Evolutionary conservation across 2,797 vertebrate species (phyloP).

Genomic region (Pempheris klunzingeri): DNA sequence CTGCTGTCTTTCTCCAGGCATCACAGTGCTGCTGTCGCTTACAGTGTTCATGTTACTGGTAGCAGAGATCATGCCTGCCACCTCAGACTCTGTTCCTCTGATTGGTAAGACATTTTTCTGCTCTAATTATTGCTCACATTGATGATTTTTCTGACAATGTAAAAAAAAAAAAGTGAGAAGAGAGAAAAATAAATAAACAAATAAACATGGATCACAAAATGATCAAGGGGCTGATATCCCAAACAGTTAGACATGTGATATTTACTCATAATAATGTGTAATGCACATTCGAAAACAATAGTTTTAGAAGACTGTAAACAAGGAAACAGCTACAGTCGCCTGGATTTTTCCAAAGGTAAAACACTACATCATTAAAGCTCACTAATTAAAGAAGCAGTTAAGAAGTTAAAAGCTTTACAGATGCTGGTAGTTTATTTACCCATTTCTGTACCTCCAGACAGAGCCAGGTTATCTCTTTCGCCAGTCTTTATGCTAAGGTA

Average conservation of each 20-base stretch:
- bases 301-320: neutral
- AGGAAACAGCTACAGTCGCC: too few species aligned
- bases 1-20: slow-evolving; percentile 80
- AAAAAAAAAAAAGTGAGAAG: slow-evolving; percentile 19
- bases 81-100: slow-evolving; percentile 93
- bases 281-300: neutral
- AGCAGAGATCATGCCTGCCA: slow-evolving; percentile 96
- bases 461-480: too few species aligned
- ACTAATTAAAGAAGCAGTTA: too few species aligned
- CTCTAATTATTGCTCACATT: slow-evolving; percentile 3
- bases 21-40: slow-evolving; percentile 94
- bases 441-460: too few species aligned
- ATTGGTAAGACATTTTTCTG: slow-evolving; percentile 85
- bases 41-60: slow-evolving; percentile 95
- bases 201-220: neutral
- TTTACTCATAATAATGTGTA: neutral
- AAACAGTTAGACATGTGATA: neutral
- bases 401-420: too few species aligned
- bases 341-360: too few species aligned
- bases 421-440: too few species aligned
- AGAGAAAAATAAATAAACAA: neutral
- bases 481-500: too few species aligned
- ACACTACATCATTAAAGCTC: too few species aligned
- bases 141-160: slow-evolving; percentile 1
- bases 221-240: neutral